A percentile compares a stretch with the other conserved stretches of the same genome.
phyloP scores from a whole-genome alignment of 2,113 vertebrate species.

The Nannospalax galili region DNA sequence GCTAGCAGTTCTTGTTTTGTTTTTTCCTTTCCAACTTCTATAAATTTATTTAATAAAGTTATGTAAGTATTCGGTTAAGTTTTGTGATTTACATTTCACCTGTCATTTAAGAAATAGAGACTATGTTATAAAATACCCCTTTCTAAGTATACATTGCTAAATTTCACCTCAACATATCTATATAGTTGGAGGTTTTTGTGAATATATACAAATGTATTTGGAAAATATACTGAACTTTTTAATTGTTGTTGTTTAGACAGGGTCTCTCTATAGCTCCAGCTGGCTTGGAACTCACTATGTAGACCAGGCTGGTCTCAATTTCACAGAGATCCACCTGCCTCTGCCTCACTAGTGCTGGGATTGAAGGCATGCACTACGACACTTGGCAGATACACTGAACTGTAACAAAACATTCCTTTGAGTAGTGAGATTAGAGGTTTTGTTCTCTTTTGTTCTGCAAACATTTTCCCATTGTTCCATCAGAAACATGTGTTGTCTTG shows the following conservation, averaged over 20 bases:
- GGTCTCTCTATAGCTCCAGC: too few relatives aligned
- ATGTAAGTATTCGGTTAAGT: not conserved
- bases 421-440: not conserved
- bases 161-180: not conserved
- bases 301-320: too few relatives aligned
- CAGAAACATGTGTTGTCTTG: not conserved
- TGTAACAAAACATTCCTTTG: not conserved
- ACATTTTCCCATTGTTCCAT: not conserved
- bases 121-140: too few relatives aligned
- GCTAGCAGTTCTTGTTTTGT: too few relatives aligned
- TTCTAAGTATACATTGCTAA: not conserved
- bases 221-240: not conserved
- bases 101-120: not conserved
- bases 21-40: too few relatives aligned
- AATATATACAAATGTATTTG: not conserved
- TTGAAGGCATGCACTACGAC: too few relatives aligned
- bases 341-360: too few relatives aligned
- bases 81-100: not conserved
- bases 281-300: too few relatives aligned
- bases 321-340: too few relatives aligned
- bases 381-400: too few relatives aligned
- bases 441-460: not conserved
- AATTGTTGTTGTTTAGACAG: too few relatives aligned
- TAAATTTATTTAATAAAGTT: too few relatives aligned
- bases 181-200: not conserved